Percentiles rank a stretch among this genome's conserved stretches.
Conservation (phyloP, 2,113 vertebrate species). For the Argyrosomus japonicus region DNA sequence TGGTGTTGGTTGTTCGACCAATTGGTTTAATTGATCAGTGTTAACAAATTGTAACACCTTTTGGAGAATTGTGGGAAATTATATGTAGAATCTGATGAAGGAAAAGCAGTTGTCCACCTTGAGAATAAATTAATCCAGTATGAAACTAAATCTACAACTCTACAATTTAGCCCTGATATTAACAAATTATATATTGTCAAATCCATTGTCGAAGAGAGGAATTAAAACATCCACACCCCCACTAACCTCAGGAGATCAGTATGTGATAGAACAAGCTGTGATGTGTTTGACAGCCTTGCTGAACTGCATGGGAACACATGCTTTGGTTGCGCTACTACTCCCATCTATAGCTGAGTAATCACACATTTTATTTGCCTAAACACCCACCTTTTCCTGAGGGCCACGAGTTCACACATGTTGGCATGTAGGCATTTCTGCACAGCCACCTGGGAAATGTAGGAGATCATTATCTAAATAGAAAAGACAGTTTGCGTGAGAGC, state of each 20-base stretch:
- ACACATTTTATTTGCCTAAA: constrained; percentile 10
- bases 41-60: not conserved
- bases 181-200: not conserved
- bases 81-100: not conserved
- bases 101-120: not conserved
- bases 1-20: too few relatives aligned
- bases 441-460: constrained; percentile 20
- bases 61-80: not conserved
- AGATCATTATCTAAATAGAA: not conserved
- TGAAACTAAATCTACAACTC: not conserved
- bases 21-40: too few relatives aligned
- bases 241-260: constrained; percentile 27
- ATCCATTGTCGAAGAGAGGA: not conserved
- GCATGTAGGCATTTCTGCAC: not conserved
- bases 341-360: constrained; percentile 36
- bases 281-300: constrained; percentile 23
- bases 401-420: constrained; percentile 33
- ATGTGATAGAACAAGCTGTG: constrained; percentile 17
- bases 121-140: not conserved
- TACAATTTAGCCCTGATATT: not conserved
- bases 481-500: not conserved
- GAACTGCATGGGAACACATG: not conserved
- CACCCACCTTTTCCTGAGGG: not conserved
- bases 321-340: not conserved
- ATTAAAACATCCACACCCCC: not conserved